Evolutionary conservation across 1,140 invertebrate species (phyloP).

Genomic region (Psilanteris sp.): DNA sequence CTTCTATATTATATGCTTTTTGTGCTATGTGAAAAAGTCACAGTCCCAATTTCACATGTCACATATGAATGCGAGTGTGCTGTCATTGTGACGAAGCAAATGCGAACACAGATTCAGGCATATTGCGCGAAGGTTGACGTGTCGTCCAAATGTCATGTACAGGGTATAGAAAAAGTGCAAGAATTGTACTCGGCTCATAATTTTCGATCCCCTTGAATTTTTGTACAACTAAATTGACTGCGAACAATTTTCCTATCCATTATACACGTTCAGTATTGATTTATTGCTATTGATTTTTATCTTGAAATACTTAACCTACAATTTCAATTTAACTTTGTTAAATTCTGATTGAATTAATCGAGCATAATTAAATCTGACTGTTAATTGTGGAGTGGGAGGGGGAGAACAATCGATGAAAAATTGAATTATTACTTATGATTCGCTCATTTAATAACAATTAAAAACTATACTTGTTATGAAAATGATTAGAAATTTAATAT

Average conservation of each 20-base stretch:
- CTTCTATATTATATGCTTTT: too few species aligned
- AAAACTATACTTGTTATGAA: too few species aligned
- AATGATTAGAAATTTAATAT: too few species aligned
- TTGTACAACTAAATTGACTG: background rate
- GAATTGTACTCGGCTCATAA: conserved; percentile 40
- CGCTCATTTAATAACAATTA: too few species aligned
- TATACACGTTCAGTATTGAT: background rate
- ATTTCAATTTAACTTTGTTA: too few species aligned
- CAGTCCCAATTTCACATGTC: conserved; percentile 24
- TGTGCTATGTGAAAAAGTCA: conserved; percentile 5
- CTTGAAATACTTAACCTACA: background rate
- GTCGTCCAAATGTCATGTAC: conserved; percentile 33
- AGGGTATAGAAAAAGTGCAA: conserved; percentile 35
- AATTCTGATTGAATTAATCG: too few species aligned
- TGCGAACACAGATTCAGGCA: conserved; percentile 28
- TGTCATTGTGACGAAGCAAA: conserved; percentile 44
- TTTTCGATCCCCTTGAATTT: conserved; percentile 22
- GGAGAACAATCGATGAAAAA: too few species aligned
- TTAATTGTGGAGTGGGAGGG: too few species aligned
- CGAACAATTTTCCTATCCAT: background rate
- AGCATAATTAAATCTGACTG: too few species aligned
- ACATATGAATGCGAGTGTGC: conserved; percentile 11
- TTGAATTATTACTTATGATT: too few species aligned
- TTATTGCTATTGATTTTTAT: background rate
- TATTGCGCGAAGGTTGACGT: conserved; percentile 32